A percentile compares a stretch with the other conserved stretches of the same genome.
Evolutionary conservation across 2,888 invertebrate genomes (phyloP).

Genomic region (Druceiella hillmani): DNA sequence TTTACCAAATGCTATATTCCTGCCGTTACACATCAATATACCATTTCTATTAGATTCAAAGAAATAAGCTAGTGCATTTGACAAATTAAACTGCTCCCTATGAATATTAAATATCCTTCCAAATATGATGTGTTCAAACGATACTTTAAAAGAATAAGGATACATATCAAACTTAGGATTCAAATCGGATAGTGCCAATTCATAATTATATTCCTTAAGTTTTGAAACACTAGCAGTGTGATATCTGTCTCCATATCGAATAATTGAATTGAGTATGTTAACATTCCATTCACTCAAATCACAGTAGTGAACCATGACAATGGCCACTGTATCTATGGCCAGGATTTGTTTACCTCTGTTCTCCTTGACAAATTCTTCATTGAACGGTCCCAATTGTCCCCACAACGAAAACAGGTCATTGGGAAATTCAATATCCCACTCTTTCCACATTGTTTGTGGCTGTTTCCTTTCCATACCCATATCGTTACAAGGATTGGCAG

Average conservation of each 20-base stretch:
- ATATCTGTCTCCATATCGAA: conserved; percentile 54
- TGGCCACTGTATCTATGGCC: conserved; percentile 53
- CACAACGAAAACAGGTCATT: conserved; percentile 63
- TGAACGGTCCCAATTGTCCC: conserved; percentile 59
- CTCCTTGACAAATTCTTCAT: conserved; percentile 46
- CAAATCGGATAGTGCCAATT: conserved; percentile 53
- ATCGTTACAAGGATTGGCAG: conserved; percentile 36
- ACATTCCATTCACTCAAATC: conserved; percentile 58
- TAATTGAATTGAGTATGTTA: conserved; percentile 56
- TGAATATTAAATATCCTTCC: conserved; percentile 57
- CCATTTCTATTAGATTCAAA: conserved; percentile 52
- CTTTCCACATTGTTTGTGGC: conserved; percentile 51
- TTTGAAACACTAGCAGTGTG: conserved; percentile 45
- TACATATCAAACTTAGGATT: conserved; percentile 50
- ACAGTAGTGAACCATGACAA: conserved; percentile 55
- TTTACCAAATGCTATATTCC: conserved; percentile 51
- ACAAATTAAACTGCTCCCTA: conserved; percentile 55
- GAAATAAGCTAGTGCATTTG: conserved; percentile 55
- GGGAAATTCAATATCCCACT: conserved; percentile 64
- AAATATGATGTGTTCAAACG: conserved; percentile 51
- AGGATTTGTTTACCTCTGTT: conserved; percentile 60
- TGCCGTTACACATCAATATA: conserved; percentile 48
- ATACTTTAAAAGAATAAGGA: conserved; percentile 52
- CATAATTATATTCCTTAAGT: conserved; percentile 49
- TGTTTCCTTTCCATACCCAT: conserved; percentile 35